Percentiles rank a stretch among this genome's conserved stretches.
phyloP scores from a whole-genome alignment of 2,797 vertebrate genomes.

The Cottoperca gobio region DNA sequence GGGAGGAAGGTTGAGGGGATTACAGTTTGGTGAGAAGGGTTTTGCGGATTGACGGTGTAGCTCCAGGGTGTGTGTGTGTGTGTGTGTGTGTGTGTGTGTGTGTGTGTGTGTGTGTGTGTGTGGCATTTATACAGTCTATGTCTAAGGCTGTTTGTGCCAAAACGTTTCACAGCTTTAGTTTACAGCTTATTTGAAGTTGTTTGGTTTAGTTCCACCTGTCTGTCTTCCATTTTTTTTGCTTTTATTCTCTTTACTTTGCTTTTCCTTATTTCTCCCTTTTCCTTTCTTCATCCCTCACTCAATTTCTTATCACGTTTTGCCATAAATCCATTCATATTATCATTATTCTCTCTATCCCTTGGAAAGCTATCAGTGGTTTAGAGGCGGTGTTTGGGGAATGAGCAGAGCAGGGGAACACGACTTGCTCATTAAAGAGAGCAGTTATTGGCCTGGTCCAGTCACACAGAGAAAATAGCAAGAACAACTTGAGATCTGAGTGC shows the following conservation, averaged over 20 bases:
- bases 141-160: slow-evolving; percentile 52
- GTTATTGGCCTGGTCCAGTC: slow-evolving; percentile 53
- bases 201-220: slow-evolving; percentile 50
- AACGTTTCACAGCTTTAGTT: slow-evolving; percentile 56
- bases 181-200: slow-evolving; percentile 57
- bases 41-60: slow-evolving; percentile 60
- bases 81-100: slow-evolving; percentile 21
- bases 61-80: slow-evolving; percentile 49
- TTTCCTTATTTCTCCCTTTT: background rate
- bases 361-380: slow-evolving; percentile 30
- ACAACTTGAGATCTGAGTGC: slow-evolving; percentile 44
- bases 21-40: slow-evolving; percentile 67
- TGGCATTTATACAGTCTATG: slow-evolving; percentile 40
- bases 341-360: slow-evolving; percentile 6
- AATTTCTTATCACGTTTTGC: slow-evolving; percentile 7
- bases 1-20: slow-evolving; percentile 66
- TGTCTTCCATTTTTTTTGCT: slow-evolving; percentile 8
- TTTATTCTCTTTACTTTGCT: slow-evolving; percentile 9
- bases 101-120: slow-evolving; percentile 25
- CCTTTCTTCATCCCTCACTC: slow-evolving; percentile 7
- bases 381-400: slow-evolving; percentile 35
- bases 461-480: slow-evolving; percentile 52
- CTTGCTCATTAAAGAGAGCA: slow-evolving; percentile 57
- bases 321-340: slow-evolving; percentile 9
- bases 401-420: slow-evolving; percentile 45